These are phyloP conservation scores for Drosophila tsacasi DNA, from an alignment of 1,140 invertebrate genomes.

Conservation along the genomic window DNA sequence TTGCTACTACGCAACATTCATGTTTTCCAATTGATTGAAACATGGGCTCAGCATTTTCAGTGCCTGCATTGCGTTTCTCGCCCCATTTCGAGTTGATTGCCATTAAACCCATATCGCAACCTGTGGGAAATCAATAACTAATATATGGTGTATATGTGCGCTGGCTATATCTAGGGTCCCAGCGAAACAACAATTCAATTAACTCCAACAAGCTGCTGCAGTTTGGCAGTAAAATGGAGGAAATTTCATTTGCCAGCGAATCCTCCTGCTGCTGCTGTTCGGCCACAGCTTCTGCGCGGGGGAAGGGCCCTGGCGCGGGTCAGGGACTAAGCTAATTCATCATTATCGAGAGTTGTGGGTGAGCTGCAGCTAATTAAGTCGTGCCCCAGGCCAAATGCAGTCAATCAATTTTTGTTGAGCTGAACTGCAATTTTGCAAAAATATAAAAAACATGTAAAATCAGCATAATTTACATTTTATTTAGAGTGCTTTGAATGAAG, in stretches of 20 bases:
- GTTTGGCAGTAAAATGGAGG: conserved; percentile 17
- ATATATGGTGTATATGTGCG: conserved; percentile 41
- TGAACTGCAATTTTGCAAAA: conserved; percentile 15
- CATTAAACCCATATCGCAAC: conserved; percentile 19
- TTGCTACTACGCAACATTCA: background rate
- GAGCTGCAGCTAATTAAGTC: conserved; percentile 39
- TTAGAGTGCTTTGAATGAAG: conserved; percentile 1
- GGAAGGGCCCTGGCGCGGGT: background rate
- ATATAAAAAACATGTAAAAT: background rate
- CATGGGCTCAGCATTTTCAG: background rate
- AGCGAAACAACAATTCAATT: conserved; percentile 70
- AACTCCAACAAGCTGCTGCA: conserved; percentile 56
- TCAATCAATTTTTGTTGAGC: conserved; percentile 21
- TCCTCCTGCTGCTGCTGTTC: conserved; percentile 8
- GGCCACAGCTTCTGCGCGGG: background rate
- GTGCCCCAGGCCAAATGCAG: conserved; percentile 2
- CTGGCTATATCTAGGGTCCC: conserved; percentile 23
- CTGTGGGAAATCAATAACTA: conserved; percentile 66
- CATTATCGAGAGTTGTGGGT: conserved; percentile 19
- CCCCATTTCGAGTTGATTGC: conserved; percentile 23
- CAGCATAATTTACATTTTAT: conserved; percentile 9
- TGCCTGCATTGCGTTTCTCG: background rate
- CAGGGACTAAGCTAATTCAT: conserved; percentile 27
- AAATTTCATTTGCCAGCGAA: conserved; percentile 47
- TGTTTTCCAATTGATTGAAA: conserved; percentile 27